Evolutionary conservation across 2,113 vertebrate genomes (phyloP).

Genomic region (Panurus biarmicus): DNA sequence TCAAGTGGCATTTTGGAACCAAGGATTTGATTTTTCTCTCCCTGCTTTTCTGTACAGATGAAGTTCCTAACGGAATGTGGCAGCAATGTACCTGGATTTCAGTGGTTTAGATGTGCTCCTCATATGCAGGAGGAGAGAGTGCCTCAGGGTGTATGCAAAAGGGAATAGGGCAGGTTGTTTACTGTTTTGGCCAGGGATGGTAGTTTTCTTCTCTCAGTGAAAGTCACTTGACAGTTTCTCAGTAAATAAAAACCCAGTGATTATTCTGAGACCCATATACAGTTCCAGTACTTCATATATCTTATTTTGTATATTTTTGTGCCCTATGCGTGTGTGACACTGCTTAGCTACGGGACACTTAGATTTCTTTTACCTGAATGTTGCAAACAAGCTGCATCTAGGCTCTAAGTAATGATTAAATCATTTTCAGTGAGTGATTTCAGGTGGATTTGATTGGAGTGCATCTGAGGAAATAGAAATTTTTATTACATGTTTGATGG

Average conservation of each 20-base stretch:
- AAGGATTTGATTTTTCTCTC: background rate
- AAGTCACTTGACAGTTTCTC: background rate
- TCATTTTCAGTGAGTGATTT: background rate
- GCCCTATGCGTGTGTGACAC: background rate
- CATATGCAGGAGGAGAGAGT: background rate
- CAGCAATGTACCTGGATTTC: background rate
- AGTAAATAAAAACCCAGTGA: background rate
- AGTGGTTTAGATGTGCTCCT: background rate
- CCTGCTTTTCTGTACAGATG: background rate
- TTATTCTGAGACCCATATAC: background rate
- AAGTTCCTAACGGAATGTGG: background rate
- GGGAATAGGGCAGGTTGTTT: background rate
- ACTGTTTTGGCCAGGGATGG: background rate
- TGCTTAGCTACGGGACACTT: background rate
- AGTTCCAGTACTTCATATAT: background rate
- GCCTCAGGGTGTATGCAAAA: background rate
- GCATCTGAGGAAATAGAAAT: background rate
- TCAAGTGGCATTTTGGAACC: background rate
- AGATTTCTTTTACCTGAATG: background rate
- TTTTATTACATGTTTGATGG: background rate
- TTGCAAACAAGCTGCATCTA: background rate
- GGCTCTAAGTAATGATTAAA: background rate
- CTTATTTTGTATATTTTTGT: background rate
- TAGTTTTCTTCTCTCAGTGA: background rate
- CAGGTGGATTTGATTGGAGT: background rate